A percentile compares a stretch with the other conserved stretches of the same genome.
These are phyloP conservation scores for Schizotus pectinicornis DNA, from an alignment of 2,888 invertebrate genomes.

Conservation along the genomic window DNA sequence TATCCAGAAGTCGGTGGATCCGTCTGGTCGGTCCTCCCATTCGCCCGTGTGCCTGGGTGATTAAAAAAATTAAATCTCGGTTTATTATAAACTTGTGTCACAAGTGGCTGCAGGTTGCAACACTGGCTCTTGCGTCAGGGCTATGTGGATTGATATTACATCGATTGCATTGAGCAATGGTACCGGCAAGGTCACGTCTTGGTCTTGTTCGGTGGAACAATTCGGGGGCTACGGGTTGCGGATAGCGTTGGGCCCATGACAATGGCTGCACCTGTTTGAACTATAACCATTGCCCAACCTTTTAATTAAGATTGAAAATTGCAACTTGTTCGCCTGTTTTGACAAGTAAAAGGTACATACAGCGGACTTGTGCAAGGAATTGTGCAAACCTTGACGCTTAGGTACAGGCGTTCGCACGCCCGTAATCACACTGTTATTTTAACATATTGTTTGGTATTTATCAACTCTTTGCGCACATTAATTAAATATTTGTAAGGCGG, in stretches of 20 bases:
- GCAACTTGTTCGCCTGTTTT: constrained; percentile 11
- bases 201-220: constrained; percentile 24
- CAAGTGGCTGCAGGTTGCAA: constrained; percentile 29
- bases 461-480: too few relatives aligned
- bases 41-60: neutral
- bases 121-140: constrained; percentile 34
- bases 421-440: too few relatives aligned
- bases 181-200: constrained; percentile 34
- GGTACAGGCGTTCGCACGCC: too few relatives aligned
- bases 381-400: constrained; percentile 21
- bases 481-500: too few relatives aligned
- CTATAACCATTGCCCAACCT: constrained; percentile 18
- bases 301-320: constrained; percentile 20
- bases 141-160: constrained; percentile 34
- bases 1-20: too few relatives aligned
- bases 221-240: constrained; percentile 12
- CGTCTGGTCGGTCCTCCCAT: neutral
- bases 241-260: constrained; percentile 9
- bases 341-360: constrained; percentile 24
- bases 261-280: constrained; percentile 32
- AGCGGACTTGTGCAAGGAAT: constrained; percentile 23
- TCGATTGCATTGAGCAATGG: constrained; percentile 35
- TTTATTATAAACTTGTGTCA: constrained; percentile 23
- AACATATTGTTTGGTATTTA: too few relatives aligned
- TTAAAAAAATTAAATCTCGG: constrained; percentile 17